Evolutionary conservation across 1,140 invertebrate genomes (phyloP), one percentile per base, ranked within the genome.

Genomic region (Helicoverpa zea): DNA sequence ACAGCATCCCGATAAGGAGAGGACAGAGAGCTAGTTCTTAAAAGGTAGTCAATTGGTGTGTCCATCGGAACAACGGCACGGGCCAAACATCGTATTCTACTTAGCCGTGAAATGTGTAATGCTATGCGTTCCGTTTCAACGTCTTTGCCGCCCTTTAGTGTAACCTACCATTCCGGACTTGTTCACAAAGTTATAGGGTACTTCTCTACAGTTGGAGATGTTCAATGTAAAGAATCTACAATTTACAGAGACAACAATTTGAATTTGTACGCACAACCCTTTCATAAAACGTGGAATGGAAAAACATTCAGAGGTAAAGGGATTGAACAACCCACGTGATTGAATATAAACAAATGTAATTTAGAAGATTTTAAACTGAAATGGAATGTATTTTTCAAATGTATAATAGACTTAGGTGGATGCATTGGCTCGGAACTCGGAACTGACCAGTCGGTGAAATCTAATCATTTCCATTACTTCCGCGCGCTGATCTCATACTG

Each of bases 401-500:
- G 73, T 43, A 54, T 59, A 47, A 61, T 61, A 75, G 18, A 51
- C 56, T 68, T 79, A 47, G 16, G 63, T 70, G 47, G 61, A 66
- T 58, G 35, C 52, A 81, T 29, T 47, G 49, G 73, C 30, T 58
- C 59, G 56, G 85, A 84, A 87, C 87, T 89, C 89, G 56, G 84
- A 83, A 87, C 88, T 89, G 91, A 85, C 88, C 92, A 92, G 88
- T 94, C 88, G 87, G 88, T 88, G 87, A 91, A 93, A 94, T 94
- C 93, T 94, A 94, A 94, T 94, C 89, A 93, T 92, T 88, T 88
- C 84, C 88, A 92, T 94, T 94, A 94, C 85, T 90, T 86, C 91
- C 92, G 93, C 89, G 84, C 89, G 75, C 83, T 86, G 86, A 90
- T 87, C 87, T 84, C 90, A 93, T 93, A 92, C 88, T 91, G 88